Base-by-base conservation (phyloP, 2,797 vertebrate species). In the Neosilurus hyrtlii region DNA sequence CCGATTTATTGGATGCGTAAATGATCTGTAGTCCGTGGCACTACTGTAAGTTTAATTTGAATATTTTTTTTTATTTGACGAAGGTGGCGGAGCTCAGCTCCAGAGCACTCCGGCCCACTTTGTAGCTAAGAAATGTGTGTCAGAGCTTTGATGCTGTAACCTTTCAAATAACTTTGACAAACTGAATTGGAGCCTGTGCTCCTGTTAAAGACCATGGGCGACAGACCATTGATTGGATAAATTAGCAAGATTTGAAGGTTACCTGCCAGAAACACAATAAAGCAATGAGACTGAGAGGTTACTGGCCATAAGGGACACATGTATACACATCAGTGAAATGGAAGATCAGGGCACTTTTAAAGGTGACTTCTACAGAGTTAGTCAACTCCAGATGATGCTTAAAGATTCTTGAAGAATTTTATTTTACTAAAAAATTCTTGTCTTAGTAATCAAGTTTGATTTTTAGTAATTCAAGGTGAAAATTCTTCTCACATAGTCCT, bases 231-330 rank as follows among this genome's bases (percentile, higher is more conserved):
- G 88, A 88, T 89, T 1, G 67, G 67, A 81, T 88, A 86, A 91
- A 91, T 91, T 84, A 85, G 81, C 84, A 79, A n/a, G 81, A 86
- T 89, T 84, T 84, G 80, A 88, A 78, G 85, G 87, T 86, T 88
- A 88, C 73, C 71, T 83, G 84, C 83, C 84, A 84, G 75, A 37
- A 26, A 85, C 74, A 88, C 74, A 63, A 86, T 86, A 81, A 87
- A 84, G 22, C 37, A 63, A 62, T 15, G 30, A 82, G 81, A 81
- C 73, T 18, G 67, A 84, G 63, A 63, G 82, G 68, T 76, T 74
- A 71, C 57, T 80, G 82, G 35, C 57, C 85, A 79, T 37, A 37
- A 79, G 79, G 71, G 83, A 72, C 73, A 82, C 70, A 18, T 26
- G 81, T 37, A 56, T 15, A 71, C 57, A 66, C 65, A 65, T 79